These are phyloP conservation scores for Hypselothyrea guttata DNA, from an alignment of 2,888 invertebrate species.

Conservation along the genomic window DNA sequence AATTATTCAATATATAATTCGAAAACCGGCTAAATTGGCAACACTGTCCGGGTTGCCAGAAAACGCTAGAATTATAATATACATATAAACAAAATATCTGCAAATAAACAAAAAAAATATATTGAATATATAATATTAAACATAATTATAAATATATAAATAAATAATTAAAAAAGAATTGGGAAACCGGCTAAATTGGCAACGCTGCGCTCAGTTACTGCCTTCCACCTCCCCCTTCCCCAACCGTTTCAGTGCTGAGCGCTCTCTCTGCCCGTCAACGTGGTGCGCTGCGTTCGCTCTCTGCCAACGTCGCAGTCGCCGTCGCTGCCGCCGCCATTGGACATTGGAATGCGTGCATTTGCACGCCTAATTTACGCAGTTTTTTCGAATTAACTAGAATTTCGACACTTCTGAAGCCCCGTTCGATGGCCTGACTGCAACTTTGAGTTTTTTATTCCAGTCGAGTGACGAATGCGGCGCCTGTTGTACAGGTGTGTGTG, in stretches of 20 bases:
- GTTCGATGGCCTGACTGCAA: slow-evolving; percentile 26
- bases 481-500: slow-evolving; percentile 46
- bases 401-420: slow-evolving; percentile 30
- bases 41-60: too few species aligned
- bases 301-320: slow-evolving; percentile 26
- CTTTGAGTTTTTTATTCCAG: slow-evolving; percentile 39
- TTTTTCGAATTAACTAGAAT: slow-evolving; percentile 43
- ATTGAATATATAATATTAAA: too few species aligned
- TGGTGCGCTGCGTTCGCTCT: slow-evolving; percentile 39
- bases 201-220: too few species aligned
- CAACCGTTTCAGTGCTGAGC: slow-evolving; percentile 23
- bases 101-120: too few species aligned
- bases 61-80: too few species aligned
- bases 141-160: too few species aligned
- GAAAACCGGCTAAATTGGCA: too few species aligned
- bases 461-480: slow-evolving; percentile 50
- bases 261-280: slow-evolving; percentile 60
- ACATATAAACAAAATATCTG: too few species aligned
- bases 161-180: too few species aligned
- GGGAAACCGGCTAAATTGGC: too few species aligned
- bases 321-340: slow-evolving; percentile 58
- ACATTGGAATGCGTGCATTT: slow-evolving; percentile 61
- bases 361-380: slow-evolving; percentile 44
- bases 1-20: too few species aligned
- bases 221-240: too few species aligned